Evolutionary conservation across 1,140 invertebrate genomes (phyloP), one percentile per base, ranked within the genome.

Genomic region (Cotesia vestalis): DNA sequence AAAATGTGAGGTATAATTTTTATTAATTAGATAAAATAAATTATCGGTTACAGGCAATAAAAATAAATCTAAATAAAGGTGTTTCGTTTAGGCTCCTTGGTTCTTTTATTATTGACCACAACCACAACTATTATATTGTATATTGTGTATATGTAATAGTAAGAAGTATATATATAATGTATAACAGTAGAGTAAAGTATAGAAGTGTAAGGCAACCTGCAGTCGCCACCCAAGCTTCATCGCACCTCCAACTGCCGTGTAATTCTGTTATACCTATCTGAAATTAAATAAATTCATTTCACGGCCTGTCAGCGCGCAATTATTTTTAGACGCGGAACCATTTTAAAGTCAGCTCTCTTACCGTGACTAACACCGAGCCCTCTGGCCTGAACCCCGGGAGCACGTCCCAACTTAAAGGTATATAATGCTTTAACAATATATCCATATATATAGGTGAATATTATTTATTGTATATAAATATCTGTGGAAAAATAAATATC

Each of bases 201-300:
- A 46, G 11, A 46, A 46, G 40, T 46, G 40, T 70, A 72, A 73
- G 71, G 70, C 79, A 74, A 76, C 78, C 78, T 81, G 77, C 80
- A 62, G 77, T 73, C 73, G 79, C 80, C 78, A 79, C 78, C 79
- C 79, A 80, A 69, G 77, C 80, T 83, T 84, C 81, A 83, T 85
- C 80, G 83, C 80, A 81, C 78, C 78, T 82, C 78, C 83, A 86
- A 86, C 81, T 85, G 82, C 84, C 85, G 84, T 86, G 82, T 85
- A 86, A 86, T 87, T 86, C 83, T 83, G 82, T 86, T 85, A 84
- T 81, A 85, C 80, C 82, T 81, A 85, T 83, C 81, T 83, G 77
- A 83, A 87, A 87, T 87, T 85, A 85, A 87, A 86, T 87, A 87
- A 87, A 87, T 86, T 87, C 84, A 86, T 86, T 87, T 87, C 85